Percentiles rank a stretch among this genome's conserved stretches.
Conservation (phyloP, 2,888 invertebrate genomes). For the Fragum fragum region DNA sequence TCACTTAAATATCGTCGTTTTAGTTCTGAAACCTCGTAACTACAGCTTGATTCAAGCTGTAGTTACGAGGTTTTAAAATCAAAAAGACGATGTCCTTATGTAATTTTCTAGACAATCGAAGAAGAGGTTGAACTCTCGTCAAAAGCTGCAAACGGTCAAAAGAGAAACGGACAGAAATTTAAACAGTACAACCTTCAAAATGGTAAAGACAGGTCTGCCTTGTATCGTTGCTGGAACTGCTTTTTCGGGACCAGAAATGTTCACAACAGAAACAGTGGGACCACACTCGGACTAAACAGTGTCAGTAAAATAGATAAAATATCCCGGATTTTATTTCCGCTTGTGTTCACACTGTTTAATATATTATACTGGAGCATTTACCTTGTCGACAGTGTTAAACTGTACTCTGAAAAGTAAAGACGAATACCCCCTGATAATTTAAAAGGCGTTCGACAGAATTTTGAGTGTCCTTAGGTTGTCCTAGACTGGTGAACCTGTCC, state of each 20-base stretch:
- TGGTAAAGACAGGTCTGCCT: slow-evolving; percentile 18
- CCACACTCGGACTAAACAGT: slow-evolving; percentile 89
- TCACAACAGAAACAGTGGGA: slow-evolving; percentile 66
- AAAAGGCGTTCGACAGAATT: no score
- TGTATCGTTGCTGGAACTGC: slow-evolving; percentile 61
- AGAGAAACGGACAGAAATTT: slow-evolving; percentile 23
- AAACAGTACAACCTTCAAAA: not conserved
- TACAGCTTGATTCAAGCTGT: no score
- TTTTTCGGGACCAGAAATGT: slow-evolving; percentile 60
- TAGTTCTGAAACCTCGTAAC: no score
- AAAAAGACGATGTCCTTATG: no score
- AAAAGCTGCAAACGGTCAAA: slow-evolving; percentile 13
- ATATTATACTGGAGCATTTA: slow-evolving; percentile 93
- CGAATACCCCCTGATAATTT: no score
- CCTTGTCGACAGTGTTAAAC: slow-evolving; percentile 47
- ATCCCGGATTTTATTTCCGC: slow-evolving; percentile 93
- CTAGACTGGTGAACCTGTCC: no score
- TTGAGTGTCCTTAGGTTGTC: no score
- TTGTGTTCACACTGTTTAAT: slow-evolving; percentile 95
- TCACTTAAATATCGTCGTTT: no score
- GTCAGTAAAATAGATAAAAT: slow-evolving; percentile 94
- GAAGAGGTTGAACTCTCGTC: not conserved
- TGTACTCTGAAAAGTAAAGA: slow-evolving; percentile 29
- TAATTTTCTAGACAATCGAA: slow-evolving; percentile 11
- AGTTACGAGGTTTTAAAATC: no score